phyloP scores from a whole-genome alignment of 2,113 vertebrate species.

The Xiphorhynchus elegans region DNA sequence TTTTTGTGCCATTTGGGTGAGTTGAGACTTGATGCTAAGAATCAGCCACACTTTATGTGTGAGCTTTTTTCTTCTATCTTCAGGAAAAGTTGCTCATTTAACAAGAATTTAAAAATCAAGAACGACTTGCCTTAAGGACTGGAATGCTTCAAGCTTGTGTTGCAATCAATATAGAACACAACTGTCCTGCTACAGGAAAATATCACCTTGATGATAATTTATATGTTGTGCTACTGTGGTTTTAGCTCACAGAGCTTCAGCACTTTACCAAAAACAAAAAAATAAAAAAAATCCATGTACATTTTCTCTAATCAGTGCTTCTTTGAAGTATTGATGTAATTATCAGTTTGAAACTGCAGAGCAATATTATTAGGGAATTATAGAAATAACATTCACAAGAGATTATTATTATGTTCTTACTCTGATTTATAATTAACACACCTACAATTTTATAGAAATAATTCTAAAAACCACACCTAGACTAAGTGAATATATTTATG shows the following conservation, averaged over 20 bases:
- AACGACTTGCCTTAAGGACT: background rate
- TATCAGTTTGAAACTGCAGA: conserved; percentile 34
- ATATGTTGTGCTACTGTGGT: background rate
- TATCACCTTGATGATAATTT: background rate
- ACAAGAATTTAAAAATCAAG: background rate
- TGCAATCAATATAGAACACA: background rate
- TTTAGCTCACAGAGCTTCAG: background rate
- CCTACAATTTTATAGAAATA: background rate
- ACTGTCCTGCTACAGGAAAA: background rate
- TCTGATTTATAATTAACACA: conserved; percentile 2
- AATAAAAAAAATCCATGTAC: background rate
- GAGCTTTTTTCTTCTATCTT: background rate
- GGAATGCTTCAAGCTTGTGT: background rate
- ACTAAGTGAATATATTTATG: conserved; percentile 12
- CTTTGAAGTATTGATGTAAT: conserved; percentile 47
- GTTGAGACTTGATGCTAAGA: background rate
- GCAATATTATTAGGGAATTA: conserved; percentile 48
- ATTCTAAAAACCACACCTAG: conserved; percentile 3
- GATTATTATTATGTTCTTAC: background rate
- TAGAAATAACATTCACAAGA: conserved; percentile 51
- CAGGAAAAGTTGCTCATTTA: background rate
- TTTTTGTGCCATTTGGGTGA: background rate
- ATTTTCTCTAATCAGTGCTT: conserved; percentile 25
- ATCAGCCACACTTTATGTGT: background rate
- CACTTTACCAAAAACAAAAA: background rate